Evolutionary conservation across 2,797 vertebrate species (phyloP).

Genomic region (Propithecus perrieri): DNA sequence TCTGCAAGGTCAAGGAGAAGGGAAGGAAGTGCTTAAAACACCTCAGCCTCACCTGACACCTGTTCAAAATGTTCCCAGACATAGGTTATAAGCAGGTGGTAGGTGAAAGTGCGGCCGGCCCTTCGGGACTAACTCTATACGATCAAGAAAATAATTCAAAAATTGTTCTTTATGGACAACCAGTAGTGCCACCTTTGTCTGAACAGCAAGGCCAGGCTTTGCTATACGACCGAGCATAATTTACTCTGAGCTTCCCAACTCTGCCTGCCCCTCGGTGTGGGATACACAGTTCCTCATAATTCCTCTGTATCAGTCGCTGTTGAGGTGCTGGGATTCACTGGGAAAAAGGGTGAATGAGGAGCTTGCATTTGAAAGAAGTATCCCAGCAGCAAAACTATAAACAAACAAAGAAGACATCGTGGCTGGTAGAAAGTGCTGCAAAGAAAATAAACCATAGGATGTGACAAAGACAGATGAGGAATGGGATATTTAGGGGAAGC

Average conservation of each 20-base stretch:
- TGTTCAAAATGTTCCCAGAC: not conserved
- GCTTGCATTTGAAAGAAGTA: too few species aligned
- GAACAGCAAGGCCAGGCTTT: not conserved
- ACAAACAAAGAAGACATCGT: not conserved
- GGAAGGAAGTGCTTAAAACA: not conserved
- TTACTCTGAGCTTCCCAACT: too few species aligned
- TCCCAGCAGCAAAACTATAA: not conserved
- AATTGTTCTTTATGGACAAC: not conserved
- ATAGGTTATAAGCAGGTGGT: too few species aligned
- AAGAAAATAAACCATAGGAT: not conserved
- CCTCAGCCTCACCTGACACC: not conserved
- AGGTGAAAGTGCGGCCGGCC: not conserved
- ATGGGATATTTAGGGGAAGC: not conserved
- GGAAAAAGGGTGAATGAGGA: fast-evolving
- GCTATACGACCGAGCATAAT: fast-evolving
- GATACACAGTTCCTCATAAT: not conserved
- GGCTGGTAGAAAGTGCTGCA: not conserved
- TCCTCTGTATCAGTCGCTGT: not conserved
- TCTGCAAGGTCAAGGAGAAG: not conserved
- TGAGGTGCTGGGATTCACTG: not conserved
- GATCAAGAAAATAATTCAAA: not conserved
- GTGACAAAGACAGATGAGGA: not conserved
- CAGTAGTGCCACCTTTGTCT: not conserved
- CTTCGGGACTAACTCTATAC: not conserved
- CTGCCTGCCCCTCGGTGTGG: not conserved